Evolutionary conservation across 2,888 invertebrate species (phyloP).

Genomic region (Psococerastis gibbosa): DNA sequence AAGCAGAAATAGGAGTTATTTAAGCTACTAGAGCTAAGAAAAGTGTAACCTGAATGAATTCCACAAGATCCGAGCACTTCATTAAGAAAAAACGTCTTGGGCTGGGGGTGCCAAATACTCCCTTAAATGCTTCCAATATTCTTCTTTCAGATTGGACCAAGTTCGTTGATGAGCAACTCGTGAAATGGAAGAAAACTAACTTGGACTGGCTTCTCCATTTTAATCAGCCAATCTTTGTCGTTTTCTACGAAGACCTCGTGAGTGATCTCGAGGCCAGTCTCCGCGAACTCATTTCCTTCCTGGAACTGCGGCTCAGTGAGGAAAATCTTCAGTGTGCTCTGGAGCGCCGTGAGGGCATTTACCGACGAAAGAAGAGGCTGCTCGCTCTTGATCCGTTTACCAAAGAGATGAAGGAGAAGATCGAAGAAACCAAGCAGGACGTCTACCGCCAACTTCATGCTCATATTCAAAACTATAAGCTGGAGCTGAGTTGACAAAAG

Average conservation of each 20-base stretch:
- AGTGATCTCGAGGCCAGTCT: conserved; percentile 37
- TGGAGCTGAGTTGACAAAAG: too few species aligned
- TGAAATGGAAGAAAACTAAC: conserved; percentile 49
- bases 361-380: conserved; percentile 43
- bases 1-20: too few species aligned
- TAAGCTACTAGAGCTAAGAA: too few species aligned
- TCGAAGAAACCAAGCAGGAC: conserved; percentile 29
- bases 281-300: conserved; percentile 36
- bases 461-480: background rate
- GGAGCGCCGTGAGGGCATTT: conserved; percentile 47
- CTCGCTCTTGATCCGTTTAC: conserved; percentile 52
- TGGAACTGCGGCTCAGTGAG: conserved; percentile 29
- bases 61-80: too few species aligned
- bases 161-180: conserved; percentile 44
- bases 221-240: conserved; percentile 43
- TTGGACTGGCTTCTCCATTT: conserved; percentile 50
- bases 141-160: conserved; percentile 43
- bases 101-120: background rate
- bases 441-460: conserved; percentile 30
- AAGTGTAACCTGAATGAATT: too few species aligned
- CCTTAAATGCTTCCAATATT: conserved; percentile 9
- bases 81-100: background rate
- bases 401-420: conserved; percentile 34
- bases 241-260: conserved; percentile 50
- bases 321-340: conserved; percentile 36